phyloP scores from a whole-genome alignment of 2,113 vertebrate species.

The Steatornis caripensis region DNA sequence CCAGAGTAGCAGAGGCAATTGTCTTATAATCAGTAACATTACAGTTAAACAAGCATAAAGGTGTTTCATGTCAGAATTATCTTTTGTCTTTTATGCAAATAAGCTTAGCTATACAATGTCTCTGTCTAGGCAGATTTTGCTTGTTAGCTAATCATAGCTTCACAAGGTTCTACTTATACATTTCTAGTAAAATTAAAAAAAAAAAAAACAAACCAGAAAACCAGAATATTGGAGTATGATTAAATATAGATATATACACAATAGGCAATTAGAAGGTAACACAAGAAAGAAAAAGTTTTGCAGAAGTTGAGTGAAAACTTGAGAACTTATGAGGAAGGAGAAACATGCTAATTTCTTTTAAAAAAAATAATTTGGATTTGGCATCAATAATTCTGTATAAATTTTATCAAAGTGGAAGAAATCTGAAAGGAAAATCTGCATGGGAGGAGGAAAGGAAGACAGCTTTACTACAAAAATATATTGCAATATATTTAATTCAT shows the following conservation, averaged over 20 bases:
- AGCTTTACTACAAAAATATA: neutral
- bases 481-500: neutral
- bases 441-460: neutral
- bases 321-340: neutral
- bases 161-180: neutral
- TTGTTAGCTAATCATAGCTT: neutral
- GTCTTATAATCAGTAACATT: neutral
- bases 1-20: conserved; percentile 65
- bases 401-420: neutral
- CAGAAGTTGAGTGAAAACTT: neutral
- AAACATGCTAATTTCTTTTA: neutral
- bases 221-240: neutral
- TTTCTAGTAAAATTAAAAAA: neutral
- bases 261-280: neutral
- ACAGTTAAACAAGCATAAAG: neutral
- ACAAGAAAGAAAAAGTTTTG: neutral
- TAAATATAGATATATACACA: neutral
- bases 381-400: neutral
- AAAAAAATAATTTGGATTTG: neutral
- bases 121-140: neutral
- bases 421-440: neutral
- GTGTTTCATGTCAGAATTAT: neutral
- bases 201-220: neutral
- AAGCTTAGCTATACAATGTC: neutral
- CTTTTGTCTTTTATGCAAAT: neutral